Evolutionary conservation across 2,113 vertebrate species (phyloP).

Genomic region (Hirundichthys speculiger): DNA sequence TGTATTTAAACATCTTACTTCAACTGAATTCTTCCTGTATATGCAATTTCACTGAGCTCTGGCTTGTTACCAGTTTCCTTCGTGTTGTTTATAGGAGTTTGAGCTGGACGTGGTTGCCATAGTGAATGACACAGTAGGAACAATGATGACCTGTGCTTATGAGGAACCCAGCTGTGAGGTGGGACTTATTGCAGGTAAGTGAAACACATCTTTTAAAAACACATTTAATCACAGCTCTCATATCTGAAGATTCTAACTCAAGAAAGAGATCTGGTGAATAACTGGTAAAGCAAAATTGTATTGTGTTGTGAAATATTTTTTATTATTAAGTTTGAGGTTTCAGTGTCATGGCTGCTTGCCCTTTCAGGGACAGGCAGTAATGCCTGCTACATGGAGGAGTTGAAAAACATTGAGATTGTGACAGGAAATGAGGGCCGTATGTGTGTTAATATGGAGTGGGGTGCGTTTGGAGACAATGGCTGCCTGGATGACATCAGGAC

Average conservation of each 20-base stretch:
- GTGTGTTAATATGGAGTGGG: constrained; percentile 94
- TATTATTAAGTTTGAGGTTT: neutral
- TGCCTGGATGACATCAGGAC: constrained; percentile 97
- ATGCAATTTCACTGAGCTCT: neutral
- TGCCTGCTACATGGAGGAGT: constrained; percentile 94
- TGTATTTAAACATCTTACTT: neutral
- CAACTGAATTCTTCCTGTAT: neutral
- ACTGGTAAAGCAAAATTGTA: neutral
- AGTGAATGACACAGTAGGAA: constrained; percentile 98
- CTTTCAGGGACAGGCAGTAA: constrained; percentile 90
- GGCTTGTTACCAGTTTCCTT: neutral
- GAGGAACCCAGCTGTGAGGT: constrained; percentile 97
- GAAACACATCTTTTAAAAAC: neutral
- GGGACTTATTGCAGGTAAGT: constrained; percentile 93
- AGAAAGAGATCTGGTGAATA: neutral
- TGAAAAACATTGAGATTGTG: constrained; percentile 88
- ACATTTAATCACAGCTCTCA: neutral
- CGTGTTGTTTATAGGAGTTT: constrained; percentile 86
- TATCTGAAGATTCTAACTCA: neutral
- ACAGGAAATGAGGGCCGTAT: constrained; percentile 89
- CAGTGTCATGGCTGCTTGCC: neutral
- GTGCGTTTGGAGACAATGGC: constrained; percentile 91
- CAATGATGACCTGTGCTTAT: constrained; percentile 99
- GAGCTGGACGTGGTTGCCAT: constrained; percentile 97
- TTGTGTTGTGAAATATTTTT: neutral